Base-by-base conservation (phyloP, 2,797 vertebrate genomes). In the Mus spretus region DNA sequence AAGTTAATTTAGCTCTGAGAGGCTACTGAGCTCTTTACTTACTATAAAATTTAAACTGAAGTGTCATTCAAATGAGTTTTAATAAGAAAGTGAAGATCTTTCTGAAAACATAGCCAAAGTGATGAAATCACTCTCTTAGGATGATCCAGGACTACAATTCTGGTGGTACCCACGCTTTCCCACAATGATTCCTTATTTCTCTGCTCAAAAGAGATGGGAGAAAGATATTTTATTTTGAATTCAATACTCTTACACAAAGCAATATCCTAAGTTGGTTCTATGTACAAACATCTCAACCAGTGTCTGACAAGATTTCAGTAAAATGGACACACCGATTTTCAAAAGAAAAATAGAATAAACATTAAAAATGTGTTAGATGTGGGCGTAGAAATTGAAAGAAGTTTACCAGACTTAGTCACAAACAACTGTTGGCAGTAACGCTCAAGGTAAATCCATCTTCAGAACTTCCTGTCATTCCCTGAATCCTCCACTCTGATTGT, bases 261-360 rank as follows among this genome's bases (percentile, higher is more conserved):
- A 93, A 63, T 81, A 6, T 74, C 75, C 15, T 87, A 89, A 89
- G 26, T 9, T 50, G 86, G 91, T 74, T 72, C 11, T 91, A 81
- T 84, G 26, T 19, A 67, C 75, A 91, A 91, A 34, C 6, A 34
- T 65, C 6, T 57, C 24, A 24, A 37, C 13, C 19, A 86, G 13
- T 77, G 20, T 24, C 3, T 50, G 15, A 19, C n/a, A 93, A 70
- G 82, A 55, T 2, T 65, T 34, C 13, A 77, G 40, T 80, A 1
- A 63, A 87, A 91, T 83, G 20, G 0, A 31, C 34, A 13, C 12
- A 53, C 3, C 3, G 12, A 12, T 70, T 22, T 53, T 53, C 31
- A 67, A 50, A 57, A 83, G n/a, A 65, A 65, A 44, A n/a, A n/a
- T 84, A 34, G 28, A 53, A 50, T 53, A 17, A 53, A 37, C 63